Percentiles rank a stretch among this genome's conserved stretches.
Conservation (phyloP, 1,140 invertebrate genomes). For the Neodiprion fabricii region DNA sequence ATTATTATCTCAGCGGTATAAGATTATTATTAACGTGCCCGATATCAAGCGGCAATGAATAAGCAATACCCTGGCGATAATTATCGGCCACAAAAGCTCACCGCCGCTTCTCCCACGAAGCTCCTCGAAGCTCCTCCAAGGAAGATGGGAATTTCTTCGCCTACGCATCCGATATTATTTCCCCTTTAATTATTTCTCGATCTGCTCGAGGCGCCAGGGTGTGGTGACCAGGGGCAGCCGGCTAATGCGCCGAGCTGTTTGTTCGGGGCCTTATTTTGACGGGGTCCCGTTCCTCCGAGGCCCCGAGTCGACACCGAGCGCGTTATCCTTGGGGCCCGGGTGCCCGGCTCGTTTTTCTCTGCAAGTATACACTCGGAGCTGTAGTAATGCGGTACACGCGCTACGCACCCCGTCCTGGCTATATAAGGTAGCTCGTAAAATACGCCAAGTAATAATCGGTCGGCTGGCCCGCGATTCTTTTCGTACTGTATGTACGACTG, state of each 20-base stretch:
- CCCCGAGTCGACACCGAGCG: too few relatives aligned
- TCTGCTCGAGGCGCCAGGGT: neutral
- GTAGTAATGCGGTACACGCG: too few relatives aligned
- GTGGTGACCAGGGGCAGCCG: neutral
- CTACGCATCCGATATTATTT: too few relatives aligned
- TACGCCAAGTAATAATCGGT: slow-evolving; percentile 29
- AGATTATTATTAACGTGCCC: neutral
- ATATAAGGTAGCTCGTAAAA: slow-evolving; percentile 30
- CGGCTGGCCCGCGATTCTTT: too few relatives aligned
- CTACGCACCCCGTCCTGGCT: slow-evolving; percentile 14
- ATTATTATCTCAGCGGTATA: too few relatives aligned
- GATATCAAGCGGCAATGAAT: neutral
- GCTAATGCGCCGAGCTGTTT: too few relatives aligned
- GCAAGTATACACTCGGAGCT: too few relatives aligned
- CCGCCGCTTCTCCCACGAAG: neutral
- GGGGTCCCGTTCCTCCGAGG: too few relatives aligned
- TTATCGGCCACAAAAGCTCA: neutral
- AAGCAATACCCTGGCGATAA: neutral
- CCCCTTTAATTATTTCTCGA: neutral
- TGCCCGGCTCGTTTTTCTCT: neutral
- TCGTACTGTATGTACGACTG: neutral
- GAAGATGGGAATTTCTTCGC: neutral
- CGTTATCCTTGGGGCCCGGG: neutral
- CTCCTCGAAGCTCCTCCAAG: neutral
- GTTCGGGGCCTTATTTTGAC: too few relatives aligned